A percentile compares a stretch with the other conserved stretches of the same genome.
Evolutionary conservation across 2,113 vertebrate species (phyloP).

Genomic region (Plecotus auritus): DNA sequence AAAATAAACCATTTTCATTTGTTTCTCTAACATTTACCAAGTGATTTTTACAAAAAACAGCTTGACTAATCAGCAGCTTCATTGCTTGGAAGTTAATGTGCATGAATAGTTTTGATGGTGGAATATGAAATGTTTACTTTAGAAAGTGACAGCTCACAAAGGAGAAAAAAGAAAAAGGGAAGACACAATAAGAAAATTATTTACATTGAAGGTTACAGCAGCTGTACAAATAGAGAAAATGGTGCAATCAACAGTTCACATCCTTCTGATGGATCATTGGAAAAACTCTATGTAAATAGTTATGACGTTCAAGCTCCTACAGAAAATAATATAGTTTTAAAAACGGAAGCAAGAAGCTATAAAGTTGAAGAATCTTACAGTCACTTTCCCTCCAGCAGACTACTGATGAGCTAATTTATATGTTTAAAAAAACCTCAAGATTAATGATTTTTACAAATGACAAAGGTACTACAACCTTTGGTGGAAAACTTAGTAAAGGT

Average conservation of each 20-base stretch:
- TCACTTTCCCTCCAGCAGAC: constrained; percentile 28
- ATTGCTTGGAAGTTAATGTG: constrained; percentile 36
- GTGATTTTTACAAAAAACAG: constrained; percentile 59
- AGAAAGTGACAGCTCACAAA: constrained; percentile 54
- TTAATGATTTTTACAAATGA: constrained; percentile 7
- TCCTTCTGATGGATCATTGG: constrained; percentile 50
- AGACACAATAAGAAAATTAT: constrained; percentile 52
- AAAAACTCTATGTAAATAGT: constrained; percentile 67
- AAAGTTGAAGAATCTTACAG: constrained; percentile 6
- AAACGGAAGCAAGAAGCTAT: constrained; percentile 43
- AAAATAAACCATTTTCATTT: constrained; percentile 54
- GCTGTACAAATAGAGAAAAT: constrained; percentile 73
- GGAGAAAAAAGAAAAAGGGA: constrained; percentile 18
- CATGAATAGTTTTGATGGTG: constrained; percentile 7
- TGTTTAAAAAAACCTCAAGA: constrained; percentile 21
- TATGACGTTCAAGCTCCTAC: constrained; percentile 53
- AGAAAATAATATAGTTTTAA: constrained; percentile 64
- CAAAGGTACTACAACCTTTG: background rate
- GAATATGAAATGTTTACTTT: constrained; percentile 68
- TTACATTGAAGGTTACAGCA: constrained; percentile 63
- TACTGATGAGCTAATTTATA: constrained; percentile 48
- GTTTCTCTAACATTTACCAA: constrained; percentile 53
- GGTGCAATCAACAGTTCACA: constrained; percentile 54
- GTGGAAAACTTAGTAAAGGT: constrained; percentile 28
- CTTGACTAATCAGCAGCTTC: constrained; percentile 43